Evolutionary conservation across 2,888 invertebrate species (phyloP), one percentile per base, ranked within the genome.

Genomic region (Mimumesa dahlbomi): DNA sequence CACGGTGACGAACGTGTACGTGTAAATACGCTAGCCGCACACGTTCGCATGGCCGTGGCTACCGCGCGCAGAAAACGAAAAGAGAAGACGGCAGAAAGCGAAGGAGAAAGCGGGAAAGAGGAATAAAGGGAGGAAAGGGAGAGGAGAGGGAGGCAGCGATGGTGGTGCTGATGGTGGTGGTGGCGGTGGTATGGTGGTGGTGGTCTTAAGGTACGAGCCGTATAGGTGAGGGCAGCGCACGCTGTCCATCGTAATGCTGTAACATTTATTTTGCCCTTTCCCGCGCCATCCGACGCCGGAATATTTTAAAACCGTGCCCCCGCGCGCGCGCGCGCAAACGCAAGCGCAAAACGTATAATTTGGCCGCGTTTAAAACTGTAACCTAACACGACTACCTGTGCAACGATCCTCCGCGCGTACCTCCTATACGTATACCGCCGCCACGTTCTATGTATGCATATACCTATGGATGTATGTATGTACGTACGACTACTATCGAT

Each of bases 271-370:
- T 85, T 85, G 82, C 85, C 87, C 87, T 87, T 87, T 87, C 86
- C 83, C 85, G 83, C 82, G 83, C 83, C 80, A 83, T 73, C 81
- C 82, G 77, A 82, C 83, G 83, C 76, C 73, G 84, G 88, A 88
- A 88, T 88, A 88, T 87, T 88, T 88, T 87, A 86, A 87, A 85
- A 83, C 79, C 71, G 81, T 70, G 65, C 56, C 67, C 73, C 75
- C 77, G 72, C 75, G 58, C 72, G 62, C 69, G 79, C 82, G 79
- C 81, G n/a, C n/a, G n/a, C n/a, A n/a, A n/a, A n/a, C n/a, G n/a
- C n/a, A n/a, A n/a, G n/a, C n/a, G n/a, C n/a, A n/a, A 84, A 88
- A 87, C 87, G 84, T 88, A 85, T 88, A 88, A 88, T 88, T 88
- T 88, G 84, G 83, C 84, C 84, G 86, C 86, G 86, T 87, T 88